Evolutionary conservation across 2,888 invertebrate genomes (phyloP), one percentile per base, ranked within the genome.

Genomic region (Suillia variegata): DNA sequence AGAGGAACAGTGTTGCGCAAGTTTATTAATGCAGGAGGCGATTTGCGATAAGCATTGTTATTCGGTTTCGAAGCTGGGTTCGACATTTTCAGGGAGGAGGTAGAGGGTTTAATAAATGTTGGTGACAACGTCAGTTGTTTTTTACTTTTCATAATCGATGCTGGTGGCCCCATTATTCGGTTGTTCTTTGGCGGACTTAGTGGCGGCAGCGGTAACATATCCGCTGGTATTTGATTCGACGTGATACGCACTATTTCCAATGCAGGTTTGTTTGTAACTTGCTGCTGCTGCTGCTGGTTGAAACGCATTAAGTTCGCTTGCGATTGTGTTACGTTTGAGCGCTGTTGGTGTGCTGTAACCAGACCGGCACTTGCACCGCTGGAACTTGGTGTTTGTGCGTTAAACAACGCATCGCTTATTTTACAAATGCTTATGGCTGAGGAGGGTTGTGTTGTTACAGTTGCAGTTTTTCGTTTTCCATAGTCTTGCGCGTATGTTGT

Each of bases 91-190:
- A 12, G 20, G 1, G 48, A 48, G 17, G 48, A 20, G 15, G 64
- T 76, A 73, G 72, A 71, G 49, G 73, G 73, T 61, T 71, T 73
- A 58, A 70, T 70, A 63, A 68, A 69, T 20, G 71, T 56, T 6
- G 71, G 70, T 6, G 71, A 70, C 54, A 69, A 54, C 62, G 26
- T 54, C 34, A 6, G 42, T 12, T 81, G 76, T 66, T 83, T 83
- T 69, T 84, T 84, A 13, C 83, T 83, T 63, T 83, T 80, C 31
- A 84, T 84, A 65, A 85, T 66, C 1, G 85, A 84, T 38, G 85
- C 84, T 2, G 85, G 85, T 6, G 85, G 83, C 20, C 86, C 86
- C 59, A 84, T 84, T 2, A 85, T 83, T 56, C 85, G 72, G 6
- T 70, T 67, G 5, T 68, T 67, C 69, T 83, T 49, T 47, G 70